A percentile compares a stretch with the other conserved stretches of the same genome.
Evolutionary conservation across 2,797 vertebrate genomes (phyloP).

Genomic region (Podarcis siculus): DNA sequence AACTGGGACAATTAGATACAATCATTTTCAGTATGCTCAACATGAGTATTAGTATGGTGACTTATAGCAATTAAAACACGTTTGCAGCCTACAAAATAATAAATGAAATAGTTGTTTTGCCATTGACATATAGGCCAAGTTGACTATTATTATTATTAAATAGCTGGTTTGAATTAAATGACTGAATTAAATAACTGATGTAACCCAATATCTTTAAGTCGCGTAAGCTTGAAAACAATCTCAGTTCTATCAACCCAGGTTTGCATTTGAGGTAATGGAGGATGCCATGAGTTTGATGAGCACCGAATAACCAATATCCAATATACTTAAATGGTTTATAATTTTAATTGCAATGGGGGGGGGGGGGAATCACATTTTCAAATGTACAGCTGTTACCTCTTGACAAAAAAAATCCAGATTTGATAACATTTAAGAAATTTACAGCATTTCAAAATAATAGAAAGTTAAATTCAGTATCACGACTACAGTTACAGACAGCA

Average conservation of each 20-base stretch:
- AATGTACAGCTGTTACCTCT: slow-evolving; percentile 44
- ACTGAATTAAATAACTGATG: not conserved
- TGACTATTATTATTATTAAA: not conserved
- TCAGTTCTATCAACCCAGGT: not conserved
- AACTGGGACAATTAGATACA: not conserved
- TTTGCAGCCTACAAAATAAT: not conserved
- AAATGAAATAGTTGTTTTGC: not conserved
- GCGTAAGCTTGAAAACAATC: accelerated
- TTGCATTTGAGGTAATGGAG: not conserved
- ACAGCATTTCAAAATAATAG: slow-evolving; percentile 46
- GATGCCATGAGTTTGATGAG: not conserved
- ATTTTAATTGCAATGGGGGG: slow-evolving; percentile 1
- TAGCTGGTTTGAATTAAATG: no score
- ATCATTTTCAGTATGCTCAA: no score
- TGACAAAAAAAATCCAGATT: not conserved
- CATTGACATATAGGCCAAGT: not conserved
- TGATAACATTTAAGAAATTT: slow-evolving; percentile 43
- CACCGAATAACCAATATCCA: not conserved
- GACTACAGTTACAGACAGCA: not conserved
- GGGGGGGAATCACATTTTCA: slow-evolving; percentile 38
- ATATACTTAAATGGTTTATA: slow-evolving; percentile 26
- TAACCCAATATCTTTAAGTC: not conserved
- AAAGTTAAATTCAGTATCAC: slow-evolving; percentile 41
- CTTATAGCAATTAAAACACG: not conserved
- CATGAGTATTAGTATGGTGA: not conserved